Conservation (phyloP, 2,113 vertebrate species). For the Ceyx margarethae region DNA sequence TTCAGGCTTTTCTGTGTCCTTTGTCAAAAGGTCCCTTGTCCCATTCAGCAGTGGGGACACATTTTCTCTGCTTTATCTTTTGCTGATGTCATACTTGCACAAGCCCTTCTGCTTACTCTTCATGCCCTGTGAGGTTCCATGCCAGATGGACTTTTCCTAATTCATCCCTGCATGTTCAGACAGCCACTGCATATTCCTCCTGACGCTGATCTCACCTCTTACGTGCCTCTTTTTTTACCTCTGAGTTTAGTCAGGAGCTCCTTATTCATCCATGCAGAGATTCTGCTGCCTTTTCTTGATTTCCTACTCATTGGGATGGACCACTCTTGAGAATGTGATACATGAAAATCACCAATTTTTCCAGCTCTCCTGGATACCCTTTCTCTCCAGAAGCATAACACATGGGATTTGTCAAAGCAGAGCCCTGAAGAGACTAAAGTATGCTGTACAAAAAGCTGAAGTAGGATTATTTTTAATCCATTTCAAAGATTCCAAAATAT, state of each 20-base stretch:
- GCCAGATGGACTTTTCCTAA: rapidly evolving
- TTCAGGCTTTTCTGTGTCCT: neutral
- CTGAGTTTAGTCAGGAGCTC: neutral
- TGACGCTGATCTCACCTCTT: neutral
- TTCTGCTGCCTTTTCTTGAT: neutral
- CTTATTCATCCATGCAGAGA: neutral
- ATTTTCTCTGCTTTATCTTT: neutral
- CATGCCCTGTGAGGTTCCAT: rapidly evolving
- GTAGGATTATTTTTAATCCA: neutral
- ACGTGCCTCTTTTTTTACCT: neutral
- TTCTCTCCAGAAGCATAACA: neutral
- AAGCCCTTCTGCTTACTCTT: neutral
- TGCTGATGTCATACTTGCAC: neutral
- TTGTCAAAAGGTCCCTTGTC: neutral
- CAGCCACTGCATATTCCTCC: neutral
- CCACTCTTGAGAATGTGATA: neutral
- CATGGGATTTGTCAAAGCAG: neutral
- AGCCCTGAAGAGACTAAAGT: neutral
- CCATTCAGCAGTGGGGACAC: neutral
- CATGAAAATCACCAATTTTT: neutral
- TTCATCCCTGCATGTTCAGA: neutral
- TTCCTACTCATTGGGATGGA: neutral
- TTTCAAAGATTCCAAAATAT: neutral
- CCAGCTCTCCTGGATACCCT: neutral
- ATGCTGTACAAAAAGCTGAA: neutral